Evolutionary conservation across 2,797 vertebrate genomes (phyloP), one percentile per base, ranked within the genome.

Genomic region (Phrynocephalus guinanensis): DNA sequence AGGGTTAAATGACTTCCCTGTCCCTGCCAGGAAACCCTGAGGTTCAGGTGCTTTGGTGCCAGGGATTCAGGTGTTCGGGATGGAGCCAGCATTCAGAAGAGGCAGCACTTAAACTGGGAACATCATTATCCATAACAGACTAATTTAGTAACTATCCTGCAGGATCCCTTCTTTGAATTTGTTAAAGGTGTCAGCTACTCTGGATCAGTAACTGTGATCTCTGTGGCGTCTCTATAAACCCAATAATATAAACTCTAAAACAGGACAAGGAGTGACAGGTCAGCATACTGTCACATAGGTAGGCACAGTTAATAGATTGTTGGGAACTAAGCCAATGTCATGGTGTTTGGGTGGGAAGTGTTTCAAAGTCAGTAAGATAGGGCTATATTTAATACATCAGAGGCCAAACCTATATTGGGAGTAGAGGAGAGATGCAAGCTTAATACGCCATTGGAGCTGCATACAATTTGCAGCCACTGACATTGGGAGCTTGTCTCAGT

Each of bases 401-500:
- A 92, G 86, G 6, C 15, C 84, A 20, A 90, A 90, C 0, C 5
- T 0, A 48, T 82, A 28, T 82, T 81, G 79, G 52, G 28, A 86
- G 87, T 86, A 91, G 5, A 79, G 33, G 76, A 4, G 56, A 76
- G 18, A 90, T 86, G 90, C 92, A 85, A 85, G 22, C 87, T 30
- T 60, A 16, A 72, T 67, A 28, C 84, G 90, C 88, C 75, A 93
- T 90, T 90, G 89, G 88, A 92, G 84, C 66, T 44, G 82, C 60
- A 52, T 86, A 28, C 60, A 86, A 63, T 44, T 85, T 67, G n/a
- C 67, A 86, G 48, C 33, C 87, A 83, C 82, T 92, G 88, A 92
- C 84, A 89, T 79, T 96, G 91, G 56, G 91, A 95, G 44, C 68
- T 94, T 94, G 84, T 81, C 91, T 88, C 30, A 71, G 86, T 91